Conservation (phyloP, 2,888 invertebrate genomes). For the Buathra laborator region DNA sequence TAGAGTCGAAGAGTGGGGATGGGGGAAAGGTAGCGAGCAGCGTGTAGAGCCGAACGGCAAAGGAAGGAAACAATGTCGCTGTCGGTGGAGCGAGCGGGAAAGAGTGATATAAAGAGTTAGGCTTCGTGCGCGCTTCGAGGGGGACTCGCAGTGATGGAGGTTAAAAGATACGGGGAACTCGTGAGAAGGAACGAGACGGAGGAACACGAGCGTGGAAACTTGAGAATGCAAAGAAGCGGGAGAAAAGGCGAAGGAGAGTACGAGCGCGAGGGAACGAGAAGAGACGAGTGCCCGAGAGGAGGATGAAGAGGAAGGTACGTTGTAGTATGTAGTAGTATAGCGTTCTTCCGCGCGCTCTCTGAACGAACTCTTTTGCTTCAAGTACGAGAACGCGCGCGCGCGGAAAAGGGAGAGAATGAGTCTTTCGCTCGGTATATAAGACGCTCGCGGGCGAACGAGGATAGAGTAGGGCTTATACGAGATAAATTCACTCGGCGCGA, state of each 20-base stretch:
- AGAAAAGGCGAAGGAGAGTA: conserved; percentile 20
- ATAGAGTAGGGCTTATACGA: neutral
- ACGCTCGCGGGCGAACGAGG: conserved; percentile 11
- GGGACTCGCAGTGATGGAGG: conserved; percentile 50
- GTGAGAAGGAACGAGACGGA: conserved; percentile 3
- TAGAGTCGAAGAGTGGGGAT: neutral
- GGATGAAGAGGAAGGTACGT: conserved; percentile 19
- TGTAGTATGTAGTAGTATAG: conserved; percentile 21
- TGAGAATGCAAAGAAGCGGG: conserved; percentile 51
- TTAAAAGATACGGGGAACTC: conserved; percentile 5
- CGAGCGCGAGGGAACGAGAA: conserved; percentile 37
- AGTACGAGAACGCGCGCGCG: conserved; percentile 24
- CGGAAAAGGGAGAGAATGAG: conserved; percentile 21
- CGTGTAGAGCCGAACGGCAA: neutral
- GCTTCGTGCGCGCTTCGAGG: conserved; percentile 41
- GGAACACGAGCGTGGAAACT: conserved; percentile 22
- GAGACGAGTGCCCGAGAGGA: conserved; percentile 27
- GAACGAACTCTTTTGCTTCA: conserved; percentile 27
- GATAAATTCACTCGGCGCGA: neutral
- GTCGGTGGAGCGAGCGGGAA: conserved; percentile 42
- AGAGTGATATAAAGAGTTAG: conserved; percentile 16
- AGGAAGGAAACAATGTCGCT: conserved; percentile 1
- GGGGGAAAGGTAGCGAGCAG: conserved; percentile 12
- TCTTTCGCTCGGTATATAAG: neutral
- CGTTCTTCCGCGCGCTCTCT: conserved; percentile 6